Evolutionary conservation across 2,888 invertebrate genomes (phyloP), one percentile per base, ranked within the genome.

Genomic region (Cerastis leucographa): DNA sequence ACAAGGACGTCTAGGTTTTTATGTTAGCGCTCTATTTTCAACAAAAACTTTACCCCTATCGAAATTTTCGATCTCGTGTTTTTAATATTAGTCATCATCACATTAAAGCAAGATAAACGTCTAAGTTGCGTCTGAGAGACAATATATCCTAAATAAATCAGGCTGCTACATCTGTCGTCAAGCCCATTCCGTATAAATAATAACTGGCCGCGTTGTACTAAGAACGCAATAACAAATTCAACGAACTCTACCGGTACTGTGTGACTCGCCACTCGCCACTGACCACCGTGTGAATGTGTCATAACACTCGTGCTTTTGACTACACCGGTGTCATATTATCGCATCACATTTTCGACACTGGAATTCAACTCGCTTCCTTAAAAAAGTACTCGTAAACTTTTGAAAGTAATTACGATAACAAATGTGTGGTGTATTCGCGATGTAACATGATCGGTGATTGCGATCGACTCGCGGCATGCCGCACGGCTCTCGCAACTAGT

Each of bases 221-320:
- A 95, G 96, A 96, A 96, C 93, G 96, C 94, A 94, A 96, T 96
- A 96, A 96, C 95, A 95, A 96, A 96, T 96, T 96, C 96, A 96
- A 96, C 96, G 96, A 96, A 96, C 96, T 94, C 95, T 95, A 94
- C 95, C 94, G 94, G 96, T 95, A 95, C 93, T 94, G 95, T 95
- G 95, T 94, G 95, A 96, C 94, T 95, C 93, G 92, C 90, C 91
- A 96, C 94, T 95, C 93, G 92, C 91, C 91, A 90, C 92, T 89
- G 92, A 92, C 94, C 94, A 95, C 96, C 96, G 96, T 96, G 96
- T 96, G 96, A 96, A 96, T 95, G 94, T 94, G 92, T 92, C 92
- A 91, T 92, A 92, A 92, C 91, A 92, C 92, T 93, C 90, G 91
- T 91, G 92, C 92, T 94, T 94, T 95, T 93, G 93, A 93, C 94